These are phyloP conservation scores for Hydrophis major DNA, from an alignment of 2,797 vertebrate species.

Conservation along the genomic window DNA sequence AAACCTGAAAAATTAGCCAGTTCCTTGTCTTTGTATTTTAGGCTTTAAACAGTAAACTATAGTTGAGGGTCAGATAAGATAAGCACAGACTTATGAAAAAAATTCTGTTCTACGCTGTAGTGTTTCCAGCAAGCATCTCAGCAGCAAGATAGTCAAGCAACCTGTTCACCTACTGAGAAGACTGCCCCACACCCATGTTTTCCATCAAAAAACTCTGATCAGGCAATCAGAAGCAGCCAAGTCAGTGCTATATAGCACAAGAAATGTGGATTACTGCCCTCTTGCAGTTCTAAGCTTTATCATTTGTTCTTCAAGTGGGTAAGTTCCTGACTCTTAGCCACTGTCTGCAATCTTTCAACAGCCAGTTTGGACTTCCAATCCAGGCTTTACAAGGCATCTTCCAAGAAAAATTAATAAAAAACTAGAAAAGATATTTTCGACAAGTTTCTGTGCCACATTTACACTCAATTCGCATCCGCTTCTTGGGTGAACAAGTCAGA, in stretches of 20 bases:
- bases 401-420: not conserved
- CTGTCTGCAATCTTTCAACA: not conserved
- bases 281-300: not conserved
- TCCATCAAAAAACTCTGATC: not conserved
- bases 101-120: not conserved
- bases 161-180: not conserved
- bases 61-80: not conserved
- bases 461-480: conserved; percentile 84
- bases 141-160: conserved; percentile 3
- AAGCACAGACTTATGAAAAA: not conserved
- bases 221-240: not conserved
- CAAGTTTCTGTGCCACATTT: conserved; percentile 85
- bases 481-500: conserved; percentile 80
- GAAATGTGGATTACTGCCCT: not conserved
- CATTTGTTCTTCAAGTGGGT: not conserved
- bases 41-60: not conserved
- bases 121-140: conserved; percentile 14
- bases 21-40: not conserved
- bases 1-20: not conserved
- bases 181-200: not conserved
- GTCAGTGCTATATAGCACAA: not conserved
- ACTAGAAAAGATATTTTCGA: conserved; percentile 87
- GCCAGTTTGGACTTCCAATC: not conserved
- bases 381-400: not conserved
- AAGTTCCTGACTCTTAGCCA: conserved; percentile 7